Conservation (phyloP, 2,113 vertebrate genomes). For the Xyrauchen texanus region DNA sequence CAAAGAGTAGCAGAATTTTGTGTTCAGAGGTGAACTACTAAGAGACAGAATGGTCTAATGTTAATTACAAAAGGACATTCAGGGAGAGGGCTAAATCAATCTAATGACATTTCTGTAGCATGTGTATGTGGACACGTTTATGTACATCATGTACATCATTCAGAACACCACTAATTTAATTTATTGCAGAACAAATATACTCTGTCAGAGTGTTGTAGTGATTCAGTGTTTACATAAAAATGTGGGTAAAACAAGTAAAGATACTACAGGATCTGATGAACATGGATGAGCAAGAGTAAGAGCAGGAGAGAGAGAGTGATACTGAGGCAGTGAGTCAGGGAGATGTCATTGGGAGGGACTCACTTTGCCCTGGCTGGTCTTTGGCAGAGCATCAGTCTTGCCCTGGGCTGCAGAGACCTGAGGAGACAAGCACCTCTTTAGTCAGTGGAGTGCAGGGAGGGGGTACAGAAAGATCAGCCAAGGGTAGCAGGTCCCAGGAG, state of each 20-base stretch:
- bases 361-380: conserved; percentile 68
- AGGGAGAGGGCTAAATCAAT: background rate
- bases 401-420: conserved; percentile 74
- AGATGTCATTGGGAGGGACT: conserved; percentile 65
- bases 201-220: background rate
- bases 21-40: background rate
- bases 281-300: conserved; percentile 1
- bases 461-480: conserved; percentile 35
- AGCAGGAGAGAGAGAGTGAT: conserved; percentile 22
- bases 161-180: background rate
- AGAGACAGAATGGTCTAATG: background rate
- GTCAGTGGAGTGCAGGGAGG: conserved; percentile 39
- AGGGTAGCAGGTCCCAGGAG: conserved; percentile 33
- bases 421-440: conserved; percentile 69
- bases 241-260: background rate
- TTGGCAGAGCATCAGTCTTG: conserved; percentile 63
- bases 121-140: too few species aligned
- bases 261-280: conserved; percentile 2
- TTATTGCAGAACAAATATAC: background rate
- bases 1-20: background rate
- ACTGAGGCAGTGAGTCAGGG: conserved; percentile 47
- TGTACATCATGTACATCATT: background rate
- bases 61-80: background rate
- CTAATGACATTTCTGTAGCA: too few species aligned
- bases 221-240: background rate